Percentiles rank a stretch among this genome's conserved stretches.
phyloP scores from a whole-genome alignment of 1,140 invertebrate species.

The Zaprionus camerounensis region DNA sequence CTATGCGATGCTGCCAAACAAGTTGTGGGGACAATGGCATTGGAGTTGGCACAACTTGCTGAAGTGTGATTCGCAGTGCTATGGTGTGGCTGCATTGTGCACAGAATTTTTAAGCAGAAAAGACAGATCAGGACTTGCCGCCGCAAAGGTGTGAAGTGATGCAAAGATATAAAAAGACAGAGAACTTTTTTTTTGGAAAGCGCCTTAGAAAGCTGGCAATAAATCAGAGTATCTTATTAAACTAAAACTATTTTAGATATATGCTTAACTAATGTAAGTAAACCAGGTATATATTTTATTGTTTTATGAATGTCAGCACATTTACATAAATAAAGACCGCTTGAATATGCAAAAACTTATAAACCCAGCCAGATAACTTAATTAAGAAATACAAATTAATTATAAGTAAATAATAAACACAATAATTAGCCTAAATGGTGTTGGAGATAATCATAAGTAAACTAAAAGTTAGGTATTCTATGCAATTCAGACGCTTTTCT shows the following conservation, averaged over 20 bases:
- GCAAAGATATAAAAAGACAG: conserved; percentile 17
- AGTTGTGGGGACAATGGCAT: conserved; percentile 60
- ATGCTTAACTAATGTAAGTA: background rate
- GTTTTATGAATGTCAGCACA: background rate
- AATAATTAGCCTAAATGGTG: conserved; percentile 79
- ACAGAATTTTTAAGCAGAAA: conserved; percentile 67
- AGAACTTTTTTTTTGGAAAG: conserved; percentile 35
- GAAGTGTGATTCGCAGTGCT: conserved; percentile 22
- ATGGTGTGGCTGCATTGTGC: conserved; percentile 51
- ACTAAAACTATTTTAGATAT: background rate
- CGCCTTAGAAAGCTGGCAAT: conserved; percentile 67
- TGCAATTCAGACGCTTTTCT: conserved; percentile 28
- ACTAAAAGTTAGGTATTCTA: conserved; percentile 60
- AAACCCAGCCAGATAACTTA: too few relatives aligned
- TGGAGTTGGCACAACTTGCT: conserved; percentile 56
- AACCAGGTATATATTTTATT: background rate
- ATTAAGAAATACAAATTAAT: background rate
- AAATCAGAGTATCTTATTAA: conserved; percentile 50
- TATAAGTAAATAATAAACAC: conserved; percentile 45
- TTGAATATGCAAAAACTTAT: too few relatives aligned
- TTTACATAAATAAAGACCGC: background rate
- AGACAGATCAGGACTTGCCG: conserved; percentile 17
- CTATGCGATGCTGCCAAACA: conserved; percentile 20
- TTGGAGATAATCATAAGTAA: conserved; percentile 63
- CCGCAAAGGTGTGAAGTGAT: conserved; percentile 60